Conservation (phyloP, 2,797 vertebrate species). For the Podargus strigoides region DNA sequence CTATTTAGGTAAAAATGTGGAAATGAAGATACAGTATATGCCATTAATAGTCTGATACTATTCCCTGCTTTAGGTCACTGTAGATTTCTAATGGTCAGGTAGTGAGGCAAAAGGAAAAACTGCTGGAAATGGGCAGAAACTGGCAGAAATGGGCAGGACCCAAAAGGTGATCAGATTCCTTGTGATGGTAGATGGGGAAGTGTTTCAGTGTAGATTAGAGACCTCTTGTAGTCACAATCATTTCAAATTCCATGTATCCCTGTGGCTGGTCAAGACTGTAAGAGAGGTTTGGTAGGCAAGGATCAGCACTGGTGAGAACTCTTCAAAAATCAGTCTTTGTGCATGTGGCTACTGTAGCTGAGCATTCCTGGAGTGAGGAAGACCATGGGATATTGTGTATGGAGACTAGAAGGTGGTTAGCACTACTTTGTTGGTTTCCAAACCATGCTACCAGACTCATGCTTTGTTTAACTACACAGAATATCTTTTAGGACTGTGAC, state of each 20-base stretch:
- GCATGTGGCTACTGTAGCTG: neutral
- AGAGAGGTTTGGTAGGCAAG: neutral
- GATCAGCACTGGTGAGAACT: neutral
- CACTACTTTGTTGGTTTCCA: neutral
- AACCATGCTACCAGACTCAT: neutral
- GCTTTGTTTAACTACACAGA: neutral
- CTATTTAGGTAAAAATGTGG: neutral
- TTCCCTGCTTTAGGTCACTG: neutral
- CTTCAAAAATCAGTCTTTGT: neutral
- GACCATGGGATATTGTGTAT: neutral
- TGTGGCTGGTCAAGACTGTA: neutral
- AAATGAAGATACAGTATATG: neutral
- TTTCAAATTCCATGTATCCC: neutral
- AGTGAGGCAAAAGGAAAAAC: neutral
- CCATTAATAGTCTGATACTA: neutral
- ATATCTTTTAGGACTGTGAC: neutral
- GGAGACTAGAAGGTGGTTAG: neutral
- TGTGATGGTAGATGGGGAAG: neutral
- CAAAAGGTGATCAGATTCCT: neutral
- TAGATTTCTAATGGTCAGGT: neutral
- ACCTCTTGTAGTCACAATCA: neutral
- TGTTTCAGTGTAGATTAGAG: neutral
- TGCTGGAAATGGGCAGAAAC: neutral
- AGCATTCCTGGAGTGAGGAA: neutral
- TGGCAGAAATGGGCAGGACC: neutral